Conservation (phyloP, 2,888 invertebrate species). For the Melitaea athalia region DNA sequence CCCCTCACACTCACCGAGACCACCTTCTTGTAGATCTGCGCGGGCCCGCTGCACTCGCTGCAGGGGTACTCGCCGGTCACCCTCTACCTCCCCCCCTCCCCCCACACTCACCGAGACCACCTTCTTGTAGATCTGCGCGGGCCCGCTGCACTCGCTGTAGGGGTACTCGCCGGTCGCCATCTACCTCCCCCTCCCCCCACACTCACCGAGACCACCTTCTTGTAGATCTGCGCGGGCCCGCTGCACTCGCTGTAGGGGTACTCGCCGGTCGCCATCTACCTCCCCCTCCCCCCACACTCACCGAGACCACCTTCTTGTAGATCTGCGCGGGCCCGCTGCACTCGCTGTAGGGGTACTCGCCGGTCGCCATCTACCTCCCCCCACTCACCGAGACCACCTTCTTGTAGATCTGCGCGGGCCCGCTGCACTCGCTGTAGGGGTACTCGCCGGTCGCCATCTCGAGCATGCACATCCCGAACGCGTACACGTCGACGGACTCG, state of each 20-base stretch:
- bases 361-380: constrained; percentile 90
- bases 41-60: background rate
- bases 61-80: background rate
- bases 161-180: background rate
- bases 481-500: constrained; percentile 99
- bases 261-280: background rate
- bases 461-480: constrained; percentile 99
- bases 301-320: background rate
- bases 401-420: constrained; percentile 99
- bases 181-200: background rate
- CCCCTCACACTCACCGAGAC: background rate
- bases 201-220: constrained; percentile 3
- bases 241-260: background rate
- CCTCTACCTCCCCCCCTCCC: background rate
- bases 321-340: constrained; percentile 4
- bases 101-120: background rate
- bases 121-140: constrained; percentile 2
- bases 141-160: background rate
- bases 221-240: constrained; percentile 1
- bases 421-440: constrained; percentile 99
- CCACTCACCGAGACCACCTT: constrained; percentile 93
- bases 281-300: background rate
- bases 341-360: constrained; percentile 2
- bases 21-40: constrained; percentile 2
- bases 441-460: constrained; percentile 99